Percentiles rank a stretch among this genome's conserved stretches.
Conservation (phyloP, 2,888 invertebrate genomes). For the Urechis unicinctus region DNA sequence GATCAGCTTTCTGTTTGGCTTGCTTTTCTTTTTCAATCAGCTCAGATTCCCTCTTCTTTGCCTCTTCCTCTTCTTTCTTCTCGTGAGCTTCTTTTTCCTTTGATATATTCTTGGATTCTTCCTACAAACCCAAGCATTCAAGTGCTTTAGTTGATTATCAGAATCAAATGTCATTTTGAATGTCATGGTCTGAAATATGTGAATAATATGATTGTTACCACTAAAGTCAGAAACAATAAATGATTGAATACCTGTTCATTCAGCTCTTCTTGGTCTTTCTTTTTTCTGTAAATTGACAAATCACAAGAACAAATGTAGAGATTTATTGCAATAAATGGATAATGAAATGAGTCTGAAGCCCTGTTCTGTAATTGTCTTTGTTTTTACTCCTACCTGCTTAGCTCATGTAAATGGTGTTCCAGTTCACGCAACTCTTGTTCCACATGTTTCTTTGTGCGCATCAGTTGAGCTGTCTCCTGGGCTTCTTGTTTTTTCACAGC, state of each 20-base stretch:
- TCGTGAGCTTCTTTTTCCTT: constrained; percentile 16
- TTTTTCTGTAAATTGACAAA: too few species aligned
- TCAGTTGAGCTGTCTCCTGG: constrained; percentile 36
- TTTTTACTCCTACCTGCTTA: too few species aligned
- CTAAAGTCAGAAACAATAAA: not conserved
- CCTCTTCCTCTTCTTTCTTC: constrained; percentile 10
- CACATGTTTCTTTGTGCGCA: constrained; percentile 33
- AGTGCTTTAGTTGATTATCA: too few species aligned
- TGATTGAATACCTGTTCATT: not conserved
- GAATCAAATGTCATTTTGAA: too few species aligned
- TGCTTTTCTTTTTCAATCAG: not conserved
- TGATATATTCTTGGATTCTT: constrained; percentile 5
- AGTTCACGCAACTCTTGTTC: constrained; percentile 31
- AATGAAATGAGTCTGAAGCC: too few species aligned
- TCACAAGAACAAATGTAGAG: not conserved
- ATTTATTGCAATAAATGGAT: not conserved
- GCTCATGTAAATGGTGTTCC: too few species aligned
- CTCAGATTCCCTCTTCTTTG: constrained; percentile 1
- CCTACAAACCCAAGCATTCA: too few species aligned
- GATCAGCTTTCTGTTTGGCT: constrained; percentile 15
- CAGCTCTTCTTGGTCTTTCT: not conserved
- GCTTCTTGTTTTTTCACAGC: constrained; percentile 22
- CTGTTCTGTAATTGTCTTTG: too few species aligned
- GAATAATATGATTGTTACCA: not conserved
- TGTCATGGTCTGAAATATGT: too few species aligned